phyloP scores from a whole-genome alignment of 2,888 invertebrate genomes.

The Phlogophora meticulosa region DNA sequence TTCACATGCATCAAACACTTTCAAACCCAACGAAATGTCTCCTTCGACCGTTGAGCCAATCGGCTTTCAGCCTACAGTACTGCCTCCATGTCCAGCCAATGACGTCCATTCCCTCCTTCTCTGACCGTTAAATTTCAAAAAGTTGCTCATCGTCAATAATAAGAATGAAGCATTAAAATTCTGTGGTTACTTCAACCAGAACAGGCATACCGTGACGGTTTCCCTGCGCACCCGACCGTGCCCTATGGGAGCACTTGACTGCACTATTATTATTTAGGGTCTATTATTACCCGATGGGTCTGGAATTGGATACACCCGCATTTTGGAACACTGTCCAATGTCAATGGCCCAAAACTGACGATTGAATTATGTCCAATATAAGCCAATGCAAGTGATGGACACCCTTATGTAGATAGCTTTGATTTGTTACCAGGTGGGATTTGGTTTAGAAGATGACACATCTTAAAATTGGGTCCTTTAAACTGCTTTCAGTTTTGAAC shows the following conservation, averaged over 20 bases:
- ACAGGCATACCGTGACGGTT: slow-evolving; percentile 80
- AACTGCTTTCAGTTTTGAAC: neutral
- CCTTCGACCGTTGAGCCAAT: slow-evolving; percentile 24
- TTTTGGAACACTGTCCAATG: slow-evolving; percentile 24
- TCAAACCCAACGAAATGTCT: slow-evolving; percentile 24
- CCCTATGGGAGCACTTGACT: slow-evolving; percentile 72
- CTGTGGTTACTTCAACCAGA: slow-evolving; percentile 72
- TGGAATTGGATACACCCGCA: slow-evolving; percentile 60
- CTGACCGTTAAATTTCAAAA: slow-evolving; percentile 65
- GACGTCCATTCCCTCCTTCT: neutral
- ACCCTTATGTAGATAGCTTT: neutral
- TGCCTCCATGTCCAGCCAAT: slow-evolving; percentile 24
- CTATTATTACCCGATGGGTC: slow-evolving; percentile 51
- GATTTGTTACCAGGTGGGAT: neutral
- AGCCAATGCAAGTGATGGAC: neutral
- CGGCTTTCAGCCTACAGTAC: neutral
- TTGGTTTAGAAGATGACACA: neutral
- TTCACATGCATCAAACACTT: slow-evolving; percentile 4
- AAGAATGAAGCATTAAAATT: slow-evolving; percentile 71
- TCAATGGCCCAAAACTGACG: slow-evolving; percentile 6
- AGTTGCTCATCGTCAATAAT: slow-evolving; percentile 67
- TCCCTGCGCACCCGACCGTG: slow-evolving; percentile 75
- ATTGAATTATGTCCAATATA: slow-evolving; percentile 31
- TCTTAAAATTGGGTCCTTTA: too few relatives aligned
- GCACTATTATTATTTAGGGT: slow-evolving; percentile 62